Base-by-base conservation (phyloP, 2,888 invertebrate genomes). In the Pterostichus madidus region DNA sequence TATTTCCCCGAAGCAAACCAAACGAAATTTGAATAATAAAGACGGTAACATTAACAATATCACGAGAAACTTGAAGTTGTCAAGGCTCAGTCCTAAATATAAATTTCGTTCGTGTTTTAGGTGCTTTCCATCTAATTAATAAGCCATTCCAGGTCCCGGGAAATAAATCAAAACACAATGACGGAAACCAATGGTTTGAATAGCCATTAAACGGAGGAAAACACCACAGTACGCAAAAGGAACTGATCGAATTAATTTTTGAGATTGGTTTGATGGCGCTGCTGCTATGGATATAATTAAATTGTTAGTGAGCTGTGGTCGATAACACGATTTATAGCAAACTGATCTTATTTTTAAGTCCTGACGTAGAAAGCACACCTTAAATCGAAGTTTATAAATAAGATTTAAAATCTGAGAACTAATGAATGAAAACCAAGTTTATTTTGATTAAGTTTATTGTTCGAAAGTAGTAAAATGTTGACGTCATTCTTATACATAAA, bases 401-500 rank as follows among this genome's bases (percentile, higher is more conserved):
- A 7, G 31, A 59, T 59, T 11, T 32, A 35, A 39, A 6, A 7
- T 8, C 52, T 5, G 13, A 52, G 10, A 13, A 52, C 5, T 52
- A 52, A 35, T 64, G 64, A 64, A 64, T 64, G 64, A 39, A 64
- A 15, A 39, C 0, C 5, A 11, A 13, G 35, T 64, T 64, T 64
- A 39, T 64, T 35, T 61, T 61, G 11, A 32, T 31, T 32, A 32
- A 32, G 64, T 64, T 64, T 64, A 35, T 13, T 35, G 64, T 35
- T 11, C 52, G 6, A 52, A 24, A 31, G 61, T 32, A 32, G 32
- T 64, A 64, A 64, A 64, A 32, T 5, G 35, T 32, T 64, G 64
- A 64, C 64, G 64, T 64, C 64, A 64, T 52, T 52, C n/a, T 8
- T 5, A 35, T n/a, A 32, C n/a, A 64, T 64, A 64, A 64, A 59